Evolutionary conservation across 1,140 invertebrate species (phyloP), one percentile per base, ranked within the genome.

Genomic region (Aphis gossypii): DNA sequence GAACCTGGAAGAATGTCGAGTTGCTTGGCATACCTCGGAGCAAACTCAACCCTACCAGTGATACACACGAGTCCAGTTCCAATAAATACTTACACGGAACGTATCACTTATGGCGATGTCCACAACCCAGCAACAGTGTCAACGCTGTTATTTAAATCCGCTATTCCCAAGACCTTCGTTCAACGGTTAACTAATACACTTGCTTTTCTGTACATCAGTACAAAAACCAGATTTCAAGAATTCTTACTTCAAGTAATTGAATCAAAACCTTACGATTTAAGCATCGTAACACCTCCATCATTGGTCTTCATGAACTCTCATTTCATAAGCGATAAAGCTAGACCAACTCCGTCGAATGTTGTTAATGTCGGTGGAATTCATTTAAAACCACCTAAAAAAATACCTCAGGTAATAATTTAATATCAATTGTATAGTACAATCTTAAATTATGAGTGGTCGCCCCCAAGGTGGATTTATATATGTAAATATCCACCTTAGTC

Each of bases 231-330:
- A 4, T n/a, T 83, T 35, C 35, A 38, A n/a, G 82, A 83, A 41
- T 90, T 38, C 25, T 51, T n/a, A 7, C 48, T 35, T 38, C 44
- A 48, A 48, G 11, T 14, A 48, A 48, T 38, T 44, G 91, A 38
- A 6, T 48, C n/a, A 8, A 51, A 38, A 90, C n/a, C 48, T 5
- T 38, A 35, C 8, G n/a, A 90, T 7, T 84, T 46, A 38, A 86
- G 3, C 4, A 83, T 51, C 4, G 20, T 76, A 9, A 54, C 60
- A 0, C 48, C 25, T 18, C 56, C 90, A 18, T 92, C 90, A n/a
- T 25, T 90, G 30, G n/a, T 51, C 30, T 90, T 90, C 23, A 35
- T 96, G 0, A 97, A 95, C 93, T 94, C 93, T 38, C 95, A 95
- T 93, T 94, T 94, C 60, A 94, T 90, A 3, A 90, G 23, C 11